Conservation (phyloP, 30 jellyfish, hydroid and myxozoan species). For the Rhopilema esculentum region DNA sequence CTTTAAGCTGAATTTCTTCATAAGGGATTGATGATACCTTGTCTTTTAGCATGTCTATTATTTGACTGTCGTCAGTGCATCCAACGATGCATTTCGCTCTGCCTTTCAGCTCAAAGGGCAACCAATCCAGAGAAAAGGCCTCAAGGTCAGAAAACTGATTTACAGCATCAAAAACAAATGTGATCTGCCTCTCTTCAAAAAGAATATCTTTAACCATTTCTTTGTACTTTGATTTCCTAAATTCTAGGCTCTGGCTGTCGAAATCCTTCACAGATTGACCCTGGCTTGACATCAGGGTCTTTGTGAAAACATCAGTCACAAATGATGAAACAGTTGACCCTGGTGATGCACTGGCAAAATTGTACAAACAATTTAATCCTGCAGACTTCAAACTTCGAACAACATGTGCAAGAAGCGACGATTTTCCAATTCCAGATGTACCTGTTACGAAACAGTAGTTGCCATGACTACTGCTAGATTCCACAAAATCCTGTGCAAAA, state of each 20-base stretch:
- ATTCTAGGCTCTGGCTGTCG: constrained; percentile 16
- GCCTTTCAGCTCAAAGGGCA: constrained; percentile 65
- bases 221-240: constrained; percentile 2
- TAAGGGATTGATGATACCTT: neutral
- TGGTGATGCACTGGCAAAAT: constrained; percentile 87
- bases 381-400: constrained; percentile 53
- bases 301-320: constrained; percentile 49
- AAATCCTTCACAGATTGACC: constrained; percentile 21
- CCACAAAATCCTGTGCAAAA: neutral
- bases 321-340: constrained; percentile 72
- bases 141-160: constrained; percentile 70
- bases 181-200: constrained; percentile 16
- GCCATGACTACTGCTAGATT: neutral
- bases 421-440: constrained; percentile 86
- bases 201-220: constrained; percentile 19
- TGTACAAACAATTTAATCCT: constrained; percentile 51
- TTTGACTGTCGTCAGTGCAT: constrained; percentile 68
- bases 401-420: constrained; percentile 79
- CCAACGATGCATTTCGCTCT: constrained; percentile 65
- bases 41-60: neutral
- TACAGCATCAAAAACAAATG: constrained; percentile 78
- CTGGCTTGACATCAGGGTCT: constrained; percentile 9
- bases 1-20: constrained; percentile 33
- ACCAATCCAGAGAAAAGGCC: constrained; percentile 63
- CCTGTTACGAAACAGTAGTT: constrained; percentile 74